These are phyloP conservation scores for Nannospalax galili DNA, from an alignment of 2,113 vertebrate genomes.

Conservation along the genomic window DNA sequence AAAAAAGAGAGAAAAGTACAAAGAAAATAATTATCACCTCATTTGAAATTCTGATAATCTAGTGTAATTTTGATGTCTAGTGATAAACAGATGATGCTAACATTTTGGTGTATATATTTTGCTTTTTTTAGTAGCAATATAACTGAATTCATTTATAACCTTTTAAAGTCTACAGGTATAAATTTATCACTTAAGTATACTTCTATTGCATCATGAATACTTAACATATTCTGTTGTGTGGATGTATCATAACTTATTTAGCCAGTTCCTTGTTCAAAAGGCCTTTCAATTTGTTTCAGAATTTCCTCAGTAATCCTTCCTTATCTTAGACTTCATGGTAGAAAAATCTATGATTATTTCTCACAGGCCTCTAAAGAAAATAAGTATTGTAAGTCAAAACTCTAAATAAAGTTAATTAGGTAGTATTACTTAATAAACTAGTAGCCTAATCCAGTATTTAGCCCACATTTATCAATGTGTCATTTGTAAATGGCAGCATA, in stretches of 20 bases:
- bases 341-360: neutral
- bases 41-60: neutral
- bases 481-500: neutral
- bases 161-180: neutral
- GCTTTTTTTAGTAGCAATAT: neutral
- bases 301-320: neutral
- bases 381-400: slow-evolving; percentile 30
- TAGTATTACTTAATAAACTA: neutral
- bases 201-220: neutral
- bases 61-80: neutral
- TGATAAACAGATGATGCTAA: neutral
- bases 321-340: neutral
- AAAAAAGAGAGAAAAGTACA: neutral
- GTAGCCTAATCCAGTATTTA: neutral
- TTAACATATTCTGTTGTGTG: neutral
- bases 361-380: slow-evolving; percentile 41
- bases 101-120: neutral
- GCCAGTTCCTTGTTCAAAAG: neutral
- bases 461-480: neutral
- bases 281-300: neutral
- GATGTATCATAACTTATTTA: neutral
- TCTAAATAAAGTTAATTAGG: neutral
- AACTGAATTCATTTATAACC: neutral
- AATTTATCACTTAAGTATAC: slow-evolving; percentile 7
- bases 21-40: slow-evolving; percentile 31